A percentile compares a stretch with the other conserved stretches of the same genome.
Conservation (phyloP, 2,797 vertebrate genomes). For the Melanogrammus aeglefinus region DNA sequence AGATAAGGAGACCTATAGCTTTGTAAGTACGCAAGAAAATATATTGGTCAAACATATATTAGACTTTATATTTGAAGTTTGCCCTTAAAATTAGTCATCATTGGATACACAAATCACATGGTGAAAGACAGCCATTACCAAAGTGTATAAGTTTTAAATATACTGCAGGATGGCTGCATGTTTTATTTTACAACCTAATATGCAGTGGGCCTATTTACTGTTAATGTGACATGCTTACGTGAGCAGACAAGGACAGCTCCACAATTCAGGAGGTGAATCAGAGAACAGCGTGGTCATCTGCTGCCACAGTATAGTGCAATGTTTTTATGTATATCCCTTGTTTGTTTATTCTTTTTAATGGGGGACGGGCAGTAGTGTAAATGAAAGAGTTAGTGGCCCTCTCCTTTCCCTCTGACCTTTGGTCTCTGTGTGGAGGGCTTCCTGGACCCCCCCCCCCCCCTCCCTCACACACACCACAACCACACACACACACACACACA, state of each 20-base stretch:
- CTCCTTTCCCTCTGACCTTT: conserved; percentile 68
- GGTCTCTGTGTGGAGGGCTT: conserved; percentile 67
- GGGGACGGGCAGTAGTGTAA: conserved; percentile 9
- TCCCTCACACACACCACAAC: not conserved
- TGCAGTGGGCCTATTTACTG: not conserved
- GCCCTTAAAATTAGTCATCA: not conserved
- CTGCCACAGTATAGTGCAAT: not conserved
- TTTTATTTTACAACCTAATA: not conserved
- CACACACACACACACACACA: not conserved
- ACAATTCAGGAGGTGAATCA: not conserved
- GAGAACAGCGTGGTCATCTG: not conserved
- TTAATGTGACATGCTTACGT: not conserved
- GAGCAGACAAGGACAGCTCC: not conserved
- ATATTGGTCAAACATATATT: not conserved
- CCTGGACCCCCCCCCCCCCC: conserved; percentile 67
- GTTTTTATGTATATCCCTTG: not conserved
- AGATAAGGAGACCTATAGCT: not conserved
- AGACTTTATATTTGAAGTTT: not conserved
- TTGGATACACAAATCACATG: not conserved
- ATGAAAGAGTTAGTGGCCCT: conserved; percentile 54
- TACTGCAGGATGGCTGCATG: not conserved
- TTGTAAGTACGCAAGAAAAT: not conserved
- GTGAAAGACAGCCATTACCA: not conserved
- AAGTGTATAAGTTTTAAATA: not conserved
- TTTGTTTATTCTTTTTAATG: not conserved